Base-by-base conservation (phyloP, 2,797 vertebrate species). In the Lophotriccus pileatus region DNA sequence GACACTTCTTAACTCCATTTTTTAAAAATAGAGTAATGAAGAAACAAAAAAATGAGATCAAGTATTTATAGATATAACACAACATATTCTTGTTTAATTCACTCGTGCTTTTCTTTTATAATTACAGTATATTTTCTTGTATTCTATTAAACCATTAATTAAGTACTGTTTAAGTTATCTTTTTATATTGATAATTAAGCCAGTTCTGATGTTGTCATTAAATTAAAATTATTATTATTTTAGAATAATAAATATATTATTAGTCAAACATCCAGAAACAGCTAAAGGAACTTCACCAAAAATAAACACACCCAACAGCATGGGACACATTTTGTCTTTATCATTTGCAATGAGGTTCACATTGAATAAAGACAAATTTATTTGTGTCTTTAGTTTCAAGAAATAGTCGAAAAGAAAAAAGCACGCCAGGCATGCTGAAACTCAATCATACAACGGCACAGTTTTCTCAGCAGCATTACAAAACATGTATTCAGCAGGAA, bases 1-100 rank as follows among this genome's bases (percentile, higher is more conserved):
- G 87, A 89, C 50, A 81, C 50, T 96, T 95, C 55, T 92, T 86
- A 95, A 91, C 55, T 92, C 24, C 4, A 24, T 89, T 78, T 95
- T 92, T 92, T 28, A 84, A 89, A 95, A 94, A 90, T 39, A 94
- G 63, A 79, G 52, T 82, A 93, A 95, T 81, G 75, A 93, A 93
- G 59, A 87, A 95, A 83, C 77, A 88, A 90, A 82, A 44, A 95
- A 77, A 83, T 36, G 32, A 74, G 41, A 93, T 89, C 2, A 9
- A 87, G 60, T 89, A 87, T 83, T 93, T 89, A 77, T n/a, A 93
- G 79, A 70, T 21, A 66, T 53, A 88, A 43, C 5, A 13, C n/a
- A 89, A 86, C 84, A 66, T 49, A 87, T n/a, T 79, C 59, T 87
- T 91, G 44, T 70, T 94, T 70, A 89, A 96, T 85, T 84, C 59